Evolutionary conservation across 2,113 vertebrate genomes (phyloP), one percentile per base, ranked within the genome.

Genomic region (Corydoras maculifer): DNA sequence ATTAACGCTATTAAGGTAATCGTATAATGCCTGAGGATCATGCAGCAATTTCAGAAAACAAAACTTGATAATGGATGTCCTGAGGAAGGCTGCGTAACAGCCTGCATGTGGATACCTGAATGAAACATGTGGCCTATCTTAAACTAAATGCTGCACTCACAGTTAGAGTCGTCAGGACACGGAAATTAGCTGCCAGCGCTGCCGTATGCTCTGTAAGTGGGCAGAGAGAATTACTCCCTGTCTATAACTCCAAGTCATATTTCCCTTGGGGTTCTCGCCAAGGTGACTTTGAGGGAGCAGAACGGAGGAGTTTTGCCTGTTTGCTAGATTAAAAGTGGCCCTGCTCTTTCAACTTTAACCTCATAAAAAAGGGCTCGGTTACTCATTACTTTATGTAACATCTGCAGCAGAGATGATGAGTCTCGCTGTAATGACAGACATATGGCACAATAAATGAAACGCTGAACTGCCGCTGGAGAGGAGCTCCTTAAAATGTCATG

Each of bases 341-440:
- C 79, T 77, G 66, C 81, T 79, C 78, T 50, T 77, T 80, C 76
- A 90, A 88, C 86, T 88, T 87, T 89, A 86, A 88, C 88, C 88
- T 85, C 88, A 88, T 90, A 87, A 89, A 89, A 89, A 68, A 64
- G 84, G 73, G 66, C 79, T 51, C 70, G 62, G 83, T 87, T 90
- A 85, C 82, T 90, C 84, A 90, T 90, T 89, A 89, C 84, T 83
- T 84, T 82, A 78, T 81, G 87, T 85, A 90, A 88, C 88, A 90
- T 87, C 89, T 90, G 89, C 82, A 87, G 74, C 64, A 78, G 69
- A 73, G 80, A 79, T 65, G 73, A 81, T 85, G 85, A 87, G 83
- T 81, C 31, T 81, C 76, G 63, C 82, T 73, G 78, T 88, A 89
- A 88, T 86, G 86, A 87, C 81, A 88, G 88, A 84, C 84, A 77